Evolutionary conservation across 2,113 vertebrate species (phyloP).

Genomic region (Pluvianellus socialis): DNA sequence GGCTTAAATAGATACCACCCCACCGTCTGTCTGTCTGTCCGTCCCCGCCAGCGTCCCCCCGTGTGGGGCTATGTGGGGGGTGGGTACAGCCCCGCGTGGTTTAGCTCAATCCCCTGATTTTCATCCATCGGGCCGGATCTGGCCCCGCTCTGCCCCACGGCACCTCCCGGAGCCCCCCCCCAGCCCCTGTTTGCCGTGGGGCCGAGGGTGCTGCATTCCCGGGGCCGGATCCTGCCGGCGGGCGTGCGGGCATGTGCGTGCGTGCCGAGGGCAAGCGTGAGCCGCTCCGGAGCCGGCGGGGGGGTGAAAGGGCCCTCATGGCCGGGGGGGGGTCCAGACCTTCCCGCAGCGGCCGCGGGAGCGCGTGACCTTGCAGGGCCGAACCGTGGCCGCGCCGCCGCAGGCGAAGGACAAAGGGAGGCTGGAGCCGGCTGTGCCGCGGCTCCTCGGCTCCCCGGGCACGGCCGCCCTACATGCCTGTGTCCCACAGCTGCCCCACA

Average conservation of each 20-base stretch:
- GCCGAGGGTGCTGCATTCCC: neutral
- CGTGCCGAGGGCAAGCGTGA: neutral
- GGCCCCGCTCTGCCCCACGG: neutral
- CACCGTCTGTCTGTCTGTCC: neutral
- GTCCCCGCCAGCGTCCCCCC: neutral
- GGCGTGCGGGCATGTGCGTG: neutral
- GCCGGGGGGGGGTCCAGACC: neutral
- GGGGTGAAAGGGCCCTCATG: neutral
- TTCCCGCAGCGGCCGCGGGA: neutral
- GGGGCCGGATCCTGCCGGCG: neutral
- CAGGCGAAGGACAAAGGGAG: neutral
- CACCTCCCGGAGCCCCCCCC: neutral
- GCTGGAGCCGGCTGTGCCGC: fast-evolving
- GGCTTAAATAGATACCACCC: too few relatives aligned
- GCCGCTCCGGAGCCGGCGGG: neutral
- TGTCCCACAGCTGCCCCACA: neutral
- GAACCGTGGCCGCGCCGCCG: fast-evolving
- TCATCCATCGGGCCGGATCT: neutral
- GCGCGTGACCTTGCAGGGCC: neutral
- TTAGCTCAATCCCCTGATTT: neutral
- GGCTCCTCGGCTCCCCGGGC: fast-evolving
- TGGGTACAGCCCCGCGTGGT: too few relatives aligned
- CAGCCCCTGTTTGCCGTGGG: neutral
- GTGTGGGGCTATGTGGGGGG: neutral
- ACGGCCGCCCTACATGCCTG: neutral